Base-by-base conservation (phyloP, 2,113 vertebrate genomes). In the Tiliqua scincoides region DNA sequence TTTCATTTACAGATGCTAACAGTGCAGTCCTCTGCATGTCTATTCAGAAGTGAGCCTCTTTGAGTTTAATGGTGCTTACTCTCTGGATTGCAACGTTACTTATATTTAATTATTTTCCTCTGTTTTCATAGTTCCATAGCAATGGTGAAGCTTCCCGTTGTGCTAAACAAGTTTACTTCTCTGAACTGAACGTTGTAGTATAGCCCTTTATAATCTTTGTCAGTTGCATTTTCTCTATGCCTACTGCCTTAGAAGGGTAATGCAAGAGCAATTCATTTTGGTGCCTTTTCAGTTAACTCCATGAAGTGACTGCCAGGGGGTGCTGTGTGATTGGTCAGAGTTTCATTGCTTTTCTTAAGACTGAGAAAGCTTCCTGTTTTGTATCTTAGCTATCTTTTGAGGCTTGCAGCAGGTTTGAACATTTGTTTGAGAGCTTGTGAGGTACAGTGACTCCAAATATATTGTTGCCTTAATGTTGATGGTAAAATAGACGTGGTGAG, bases 241-340 rank as follows among this genome's bases (percentile, higher is more conserved):
- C 63, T 88, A 88, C 6, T 32, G n/a, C 73, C 9, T 86, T 84
- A 75, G 79, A 88, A 86, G 87, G 85, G 88, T 88, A 93, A 90
- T 86, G 68, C 78, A 89, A 57, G 65, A 83, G 73, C 20, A 11
- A 86, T 73, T 86, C 23, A 35, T 18, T 54, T 85, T 48, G 1
- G 1, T 82, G 76, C n/a, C 27, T 90, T 80, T 83, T 84, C 59
- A 54, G 43, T 73, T 81, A 79, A 85, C 59, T 92, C 0, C 59
- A 61, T 87, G 71, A 82, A 82, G 25, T 89, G 85, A 87, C 91
- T 95, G 94, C 91, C 91, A 94, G 93, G 93, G 93, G 93, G 91
- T 94, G 95, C 93, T 94, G 2, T 91, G 18, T 88, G 91, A 91
- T 88, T 92, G 79, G 48, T 37, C 84, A 90, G 77, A 89, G 10